phyloP scores from a whole-genome alignment of 2,797 vertebrate species.

The Pagetopsis macropterus region DNA sequence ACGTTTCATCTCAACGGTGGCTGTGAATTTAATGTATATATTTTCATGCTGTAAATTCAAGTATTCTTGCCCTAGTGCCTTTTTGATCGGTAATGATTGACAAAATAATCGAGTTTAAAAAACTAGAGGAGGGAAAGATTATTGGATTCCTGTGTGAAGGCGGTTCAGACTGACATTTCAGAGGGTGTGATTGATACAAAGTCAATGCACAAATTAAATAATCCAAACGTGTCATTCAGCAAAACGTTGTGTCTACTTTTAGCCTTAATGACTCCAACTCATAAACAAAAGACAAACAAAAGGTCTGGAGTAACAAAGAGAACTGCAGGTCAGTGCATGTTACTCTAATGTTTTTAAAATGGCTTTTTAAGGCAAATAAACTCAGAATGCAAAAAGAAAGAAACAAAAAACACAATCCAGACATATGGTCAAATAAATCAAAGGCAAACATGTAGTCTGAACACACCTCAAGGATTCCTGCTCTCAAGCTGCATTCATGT shows the following conservation, averaged over 20 bases:
- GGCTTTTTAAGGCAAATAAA: conserved; percentile 8
- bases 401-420: neutral
- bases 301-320: neutral
- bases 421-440: neutral
- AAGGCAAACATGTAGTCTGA: conserved; percentile 18
- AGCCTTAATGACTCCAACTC: neutral
- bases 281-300: neutral
- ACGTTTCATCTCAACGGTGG: conserved; percentile 32
- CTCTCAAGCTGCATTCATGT: conserved; percentile 53
- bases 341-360: neutral
- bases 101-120: conserved; percentile 25
- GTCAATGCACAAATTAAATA: neutral
- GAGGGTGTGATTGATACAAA: conserved; percentile 2
- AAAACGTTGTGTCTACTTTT: neutral
- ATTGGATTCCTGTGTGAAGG: conserved; percentile 5
- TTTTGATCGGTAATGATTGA: conserved; percentile 15
- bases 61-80: conserved; percentile 21
- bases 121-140: conserved; percentile 14
- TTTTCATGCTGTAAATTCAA: conserved; percentile 54
- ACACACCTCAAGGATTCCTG: conserved; percentile 17
- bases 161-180: conserved; percentile 21
- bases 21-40: conserved; percentile 38
- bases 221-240: neutral
- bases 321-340: neutral
- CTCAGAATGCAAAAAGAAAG: conserved; percentile 1